Evolutionary conservation across 92 coral and sea anemone genomes (phyloP).

Genomic region (Zoanthus sociatus): DNA sequence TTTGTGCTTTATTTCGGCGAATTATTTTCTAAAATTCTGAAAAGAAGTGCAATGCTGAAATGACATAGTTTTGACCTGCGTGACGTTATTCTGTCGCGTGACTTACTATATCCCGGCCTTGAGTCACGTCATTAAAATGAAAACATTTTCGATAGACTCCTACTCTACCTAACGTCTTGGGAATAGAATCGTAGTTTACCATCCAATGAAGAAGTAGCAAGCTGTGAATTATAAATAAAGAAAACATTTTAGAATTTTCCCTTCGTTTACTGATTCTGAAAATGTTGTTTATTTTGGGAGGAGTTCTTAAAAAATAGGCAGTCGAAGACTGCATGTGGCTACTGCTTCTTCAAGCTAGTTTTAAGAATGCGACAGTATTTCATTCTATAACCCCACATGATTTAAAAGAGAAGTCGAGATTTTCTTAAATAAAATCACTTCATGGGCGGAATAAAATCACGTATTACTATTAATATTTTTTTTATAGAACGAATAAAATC

Average conservation of each 20-base stretch:
- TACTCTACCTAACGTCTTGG: constrained; percentile 52
- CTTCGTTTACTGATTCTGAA: background rate
- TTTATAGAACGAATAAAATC: no score
- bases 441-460: no score
- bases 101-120: background rate
- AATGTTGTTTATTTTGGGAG: background rate
- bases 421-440: no score
- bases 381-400: no score
- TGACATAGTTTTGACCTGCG: background rate
- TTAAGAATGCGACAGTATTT: no score
- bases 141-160: background rate
- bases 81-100: background rate
- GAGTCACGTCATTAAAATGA: background rate
- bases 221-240: constrained; percentile 53
- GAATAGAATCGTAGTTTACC: constrained; percentile 86
- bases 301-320: no score
- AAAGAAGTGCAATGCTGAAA: background rate
- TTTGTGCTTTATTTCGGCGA: background rate
- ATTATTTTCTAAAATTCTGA: background rate
- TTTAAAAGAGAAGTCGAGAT: no score
- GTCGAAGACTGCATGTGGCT: no score
- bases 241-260: background rate
- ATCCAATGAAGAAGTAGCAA: constrained; percentile 86
- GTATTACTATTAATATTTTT: no score
- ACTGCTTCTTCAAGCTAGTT: no score